Conservation (phyloP, 2,888 invertebrate genomes). For the Atethmia centrago region DNA sequence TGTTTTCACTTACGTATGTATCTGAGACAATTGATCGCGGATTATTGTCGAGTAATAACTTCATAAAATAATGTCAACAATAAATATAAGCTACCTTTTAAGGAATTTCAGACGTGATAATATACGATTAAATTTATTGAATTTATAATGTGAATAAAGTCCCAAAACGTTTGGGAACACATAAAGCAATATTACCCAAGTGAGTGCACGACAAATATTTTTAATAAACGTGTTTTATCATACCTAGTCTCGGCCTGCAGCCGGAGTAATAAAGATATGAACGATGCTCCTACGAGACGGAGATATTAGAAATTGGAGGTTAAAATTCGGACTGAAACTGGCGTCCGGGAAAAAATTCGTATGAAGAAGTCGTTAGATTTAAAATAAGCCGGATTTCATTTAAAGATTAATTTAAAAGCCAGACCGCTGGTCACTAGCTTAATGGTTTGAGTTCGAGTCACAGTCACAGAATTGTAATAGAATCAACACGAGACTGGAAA, state of each 20-base stretch:
- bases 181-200: too few relatives aligned
- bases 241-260: slow-evolving; percentile 12
- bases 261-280: slow-evolving; percentile 40
- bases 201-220: slow-evolving; percentile 22
- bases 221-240: slow-evolving; percentile 37
- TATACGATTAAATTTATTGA: background rate
- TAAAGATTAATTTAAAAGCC: slow-evolving; percentile 1
- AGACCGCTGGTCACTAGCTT: background rate
- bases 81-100: background rate
- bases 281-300: background rate
- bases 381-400: background rate
- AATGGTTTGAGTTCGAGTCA: background rate
- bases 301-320: slow-evolving; percentile 38
- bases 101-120: background rate
- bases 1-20: background rate
- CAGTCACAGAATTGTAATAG: background rate
- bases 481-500: background rate
- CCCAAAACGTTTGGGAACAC: background rate
- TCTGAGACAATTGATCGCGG: background rate
- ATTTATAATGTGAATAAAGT: background rate
- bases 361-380: background rate
- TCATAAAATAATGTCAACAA: too few relatives aligned
- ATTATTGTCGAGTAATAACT: background rate
- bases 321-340: slow-evolving; percentile 7
- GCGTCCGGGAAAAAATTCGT: slow-evolving; percentile 1